Percentiles rank a stretch among this genome's conserved stretches.
phyloP scores from a whole-genome alignment of 2,797 vertebrate genomes.

The Anisognathus igniventris region DNA sequence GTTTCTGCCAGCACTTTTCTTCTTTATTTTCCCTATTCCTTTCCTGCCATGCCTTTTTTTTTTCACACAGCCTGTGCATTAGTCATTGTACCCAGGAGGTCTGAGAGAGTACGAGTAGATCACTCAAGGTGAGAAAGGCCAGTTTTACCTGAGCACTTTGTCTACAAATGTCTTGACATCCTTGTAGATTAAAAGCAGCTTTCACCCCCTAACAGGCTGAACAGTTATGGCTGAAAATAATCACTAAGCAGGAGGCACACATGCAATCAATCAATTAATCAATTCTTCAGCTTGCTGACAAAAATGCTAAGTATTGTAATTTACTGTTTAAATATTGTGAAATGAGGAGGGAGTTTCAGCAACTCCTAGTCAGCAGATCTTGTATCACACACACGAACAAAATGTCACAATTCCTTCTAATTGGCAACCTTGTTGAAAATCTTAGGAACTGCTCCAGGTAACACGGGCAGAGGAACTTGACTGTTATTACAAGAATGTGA shows the following conservation, averaged over 20 bases:
- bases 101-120: background rate
- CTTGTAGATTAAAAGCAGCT: background rate
- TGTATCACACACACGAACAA: background rate
- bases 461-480: background rate
- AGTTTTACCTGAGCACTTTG: background rate
- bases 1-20: background rate
- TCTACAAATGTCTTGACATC: background rate
- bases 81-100: background rate
- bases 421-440: background rate
- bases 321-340: slow-evolving; percentile 2
- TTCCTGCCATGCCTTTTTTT: background rate
- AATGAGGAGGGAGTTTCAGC: background rate
- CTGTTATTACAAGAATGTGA: background rate
- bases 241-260: background rate
- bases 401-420: background rate
- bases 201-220: background rate
- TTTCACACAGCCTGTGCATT: background rate
- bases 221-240: background rate
- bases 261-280: background rate
- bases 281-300: background rate
- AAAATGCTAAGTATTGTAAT: slow-evolving; percentile 23
- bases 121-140: background rate
- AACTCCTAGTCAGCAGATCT: background rate
- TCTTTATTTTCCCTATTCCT: background rate
- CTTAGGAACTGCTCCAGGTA: background rate